These are phyloP conservation scores for Rapana venosa DNA, from an alignment of 2,888 invertebrate genomes.

Conservation along the genomic window DNA sequence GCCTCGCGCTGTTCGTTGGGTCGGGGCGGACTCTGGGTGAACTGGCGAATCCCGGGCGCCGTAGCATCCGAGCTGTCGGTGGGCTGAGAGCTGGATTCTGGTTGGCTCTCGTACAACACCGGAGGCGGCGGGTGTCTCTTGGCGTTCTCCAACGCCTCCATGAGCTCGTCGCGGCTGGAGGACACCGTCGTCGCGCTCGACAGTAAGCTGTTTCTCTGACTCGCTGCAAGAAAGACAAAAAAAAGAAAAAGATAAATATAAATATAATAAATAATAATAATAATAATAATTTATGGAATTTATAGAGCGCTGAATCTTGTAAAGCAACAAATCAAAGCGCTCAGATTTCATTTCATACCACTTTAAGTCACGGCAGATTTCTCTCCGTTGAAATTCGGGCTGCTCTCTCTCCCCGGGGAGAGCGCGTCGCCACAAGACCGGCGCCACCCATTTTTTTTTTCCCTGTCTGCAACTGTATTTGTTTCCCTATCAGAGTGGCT, in stretches of 20 bases:
- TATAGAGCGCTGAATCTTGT: too few species aligned
- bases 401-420: too few species aligned
- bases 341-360: too few species aligned
- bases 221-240: slow-evolving; percentile 60
- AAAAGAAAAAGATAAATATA: neutral
- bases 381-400: too few species aligned
- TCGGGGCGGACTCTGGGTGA: slow-evolving; percentile 74
- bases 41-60: slow-evolving; percentile 73
- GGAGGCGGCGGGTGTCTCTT: slow-evolving; percentile 68
- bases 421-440: too few species aligned
- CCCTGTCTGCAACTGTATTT: too few species aligned
- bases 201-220: slow-evolving; percentile 72
- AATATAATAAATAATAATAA: too few species aligned
- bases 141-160: slow-evolving; percentile 73
- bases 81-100: slow-evolving; percentile 64
- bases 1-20: slow-evolving; percentile 74
- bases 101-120: slow-evolving; percentile 68
- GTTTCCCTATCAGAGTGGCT: too few species aligned
- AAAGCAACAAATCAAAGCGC: too few species aligned
- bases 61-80: slow-evolving; percentile 74
- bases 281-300: too few species aligned
- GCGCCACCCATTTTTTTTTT: too few species aligned
- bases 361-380: too few species aligned
- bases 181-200: slow-evolving; percentile 75
- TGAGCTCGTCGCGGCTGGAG: slow-evolving; percentile 72